These are phyloP conservation scores for Melinaea marsaeus DNA, from an alignment of 2,888 invertebrate genomes.

Conservation along the genomic window DNA sequence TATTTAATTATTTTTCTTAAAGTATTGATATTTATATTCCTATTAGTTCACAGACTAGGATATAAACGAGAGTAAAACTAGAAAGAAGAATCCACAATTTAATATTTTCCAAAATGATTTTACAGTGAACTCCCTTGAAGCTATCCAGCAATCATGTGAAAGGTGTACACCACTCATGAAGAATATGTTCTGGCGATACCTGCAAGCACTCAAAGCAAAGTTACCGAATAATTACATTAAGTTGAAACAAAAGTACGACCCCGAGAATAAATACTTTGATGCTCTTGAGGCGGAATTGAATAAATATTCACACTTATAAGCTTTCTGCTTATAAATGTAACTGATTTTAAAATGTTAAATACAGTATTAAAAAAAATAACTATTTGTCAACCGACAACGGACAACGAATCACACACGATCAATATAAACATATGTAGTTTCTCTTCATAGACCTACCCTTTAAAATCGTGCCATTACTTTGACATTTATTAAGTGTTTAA, in stretches of 20 bases:
- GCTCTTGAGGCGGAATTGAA: background rate
- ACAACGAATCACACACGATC: too few relatives aligned
- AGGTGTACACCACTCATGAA: conserved; percentile 55
- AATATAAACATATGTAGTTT: too few relatives aligned
- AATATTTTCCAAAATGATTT: background rate
- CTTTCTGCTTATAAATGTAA: background rate
- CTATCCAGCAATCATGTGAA: conserved; percentile 54
- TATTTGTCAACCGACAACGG: too few relatives aligned
- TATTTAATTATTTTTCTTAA: too few relatives aligned
- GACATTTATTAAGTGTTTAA: too few relatives aligned
- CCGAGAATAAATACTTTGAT: conserved; percentile 18
- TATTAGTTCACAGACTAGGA: too few relatives aligned
- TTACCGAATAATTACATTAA: conserved; percentile 9
- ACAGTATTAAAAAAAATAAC: conserved; percentile 7
- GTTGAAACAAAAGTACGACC: conserved; percentile 11
- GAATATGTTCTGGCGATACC: conserved; percentile 4
- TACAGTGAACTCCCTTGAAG: conserved; percentile 25
- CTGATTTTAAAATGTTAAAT: background rate
- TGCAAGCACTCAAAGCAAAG: conserved; percentile 8
- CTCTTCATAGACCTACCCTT: too few relatives aligned
- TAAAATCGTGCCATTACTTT: too few relatives aligned
- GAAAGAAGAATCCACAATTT: background rate
- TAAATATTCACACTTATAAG: background rate
- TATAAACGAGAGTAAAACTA: background rate
- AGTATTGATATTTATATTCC: too few relatives aligned